phyloP scores from a whole-genome alignment of 2,888 invertebrate species.

The Chrysolina oricalcia region DNA sequence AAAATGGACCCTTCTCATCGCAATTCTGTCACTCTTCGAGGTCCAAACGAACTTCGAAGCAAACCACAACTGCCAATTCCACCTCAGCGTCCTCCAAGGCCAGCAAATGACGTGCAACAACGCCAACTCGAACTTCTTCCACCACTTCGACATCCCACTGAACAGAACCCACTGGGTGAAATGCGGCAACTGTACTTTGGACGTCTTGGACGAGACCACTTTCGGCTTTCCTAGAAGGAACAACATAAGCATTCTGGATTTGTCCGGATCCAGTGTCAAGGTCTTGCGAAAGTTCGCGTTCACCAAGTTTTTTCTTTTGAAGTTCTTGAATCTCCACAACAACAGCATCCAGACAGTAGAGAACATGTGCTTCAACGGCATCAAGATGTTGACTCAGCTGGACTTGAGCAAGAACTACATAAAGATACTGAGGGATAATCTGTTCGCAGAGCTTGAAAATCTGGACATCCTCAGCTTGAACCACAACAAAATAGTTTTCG shows the following conservation, averaged over 20 bases:
- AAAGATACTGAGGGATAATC: conserved; percentile 63
- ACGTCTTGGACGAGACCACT: conserved; percentile 63
- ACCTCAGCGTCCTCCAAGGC: conserved; percentile 61
- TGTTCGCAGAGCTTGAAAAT: conserved; percentile 67
- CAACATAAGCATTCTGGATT: conserved; percentile 64
- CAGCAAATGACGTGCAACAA: conserved; percentile 66
- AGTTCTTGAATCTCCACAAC: conserved; percentile 65
- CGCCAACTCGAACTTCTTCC: conserved; percentile 63
- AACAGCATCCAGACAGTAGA: conserved; percentile 69
- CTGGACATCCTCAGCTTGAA: conserved; percentile 69
- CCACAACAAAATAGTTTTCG: conserved; percentile 65
- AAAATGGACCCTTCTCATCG: conserved; percentile 62
- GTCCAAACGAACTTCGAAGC: conserved; percentile 53
- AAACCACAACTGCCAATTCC: conserved; percentile 58
- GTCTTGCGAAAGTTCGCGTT: conserved; percentile 64
- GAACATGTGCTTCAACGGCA: conserved; percentile 66
- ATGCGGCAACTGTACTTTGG: conserved; percentile 66
- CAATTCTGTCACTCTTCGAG: conserved; percentile 53
- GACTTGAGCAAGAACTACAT: conserved; percentile 66
- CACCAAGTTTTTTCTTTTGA: conserved; percentile 64
- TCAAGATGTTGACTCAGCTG: conserved; percentile 65
- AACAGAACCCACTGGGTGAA: conserved; percentile 67
- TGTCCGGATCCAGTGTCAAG: conserved; percentile 61
- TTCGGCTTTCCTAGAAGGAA: conserved; percentile 65
- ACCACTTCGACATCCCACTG: conserved; percentile 60